A percentile compares a stretch with the other conserved stretches of the same genome.
These are phyloP conservation scores for Euclidia mi DNA, from an alignment of 2,888 invertebrate species.

Conservation along the genomic window DNA sequence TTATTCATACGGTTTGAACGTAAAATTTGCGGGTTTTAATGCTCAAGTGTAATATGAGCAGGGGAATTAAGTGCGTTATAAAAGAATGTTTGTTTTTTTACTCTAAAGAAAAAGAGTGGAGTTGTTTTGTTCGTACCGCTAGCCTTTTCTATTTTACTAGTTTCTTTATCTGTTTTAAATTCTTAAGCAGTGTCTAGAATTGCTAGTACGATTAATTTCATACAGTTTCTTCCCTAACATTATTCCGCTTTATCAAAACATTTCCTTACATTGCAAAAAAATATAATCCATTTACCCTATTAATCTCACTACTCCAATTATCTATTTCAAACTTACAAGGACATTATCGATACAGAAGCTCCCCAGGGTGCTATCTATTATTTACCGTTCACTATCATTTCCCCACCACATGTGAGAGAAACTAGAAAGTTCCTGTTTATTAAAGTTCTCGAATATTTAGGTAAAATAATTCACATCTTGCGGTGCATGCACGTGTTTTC, in stretches of 20 bases:
- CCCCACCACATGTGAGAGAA: not conserved
- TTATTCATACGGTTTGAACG: slow-evolving; percentile 57
- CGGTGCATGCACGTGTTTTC: not conserved
- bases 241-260: no score
- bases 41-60: slow-evolving; percentile 33
- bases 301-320: not conserved
- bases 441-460: not conserved
- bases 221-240: no score
- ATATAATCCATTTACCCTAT: no score
- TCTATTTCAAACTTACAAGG: slow-evolving; percentile 12
- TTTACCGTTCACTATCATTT: slow-evolving; percentile 30
- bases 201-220: no score
- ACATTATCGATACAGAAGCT: slow-evolving; percentile 40
- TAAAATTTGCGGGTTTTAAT: slow-evolving; percentile 59
- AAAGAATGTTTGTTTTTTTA: slow-evolving; percentile 44
- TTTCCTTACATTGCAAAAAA: no score
- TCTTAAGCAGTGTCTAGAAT: no score
- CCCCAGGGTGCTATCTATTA: slow-evolving; percentile 44
- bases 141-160: no score
- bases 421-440: slow-evolving; percentile 4
- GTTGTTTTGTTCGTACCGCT: not conserved
- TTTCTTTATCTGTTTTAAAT: not conserved
- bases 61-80: slow-evolving; percentile 36
- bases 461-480: slow-evolving; percentile 1
- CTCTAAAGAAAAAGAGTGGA: slow-evolving; percentile 2